phyloP scores from a whole-genome alignment of 1,140 invertebrate genomes.

The Orussus abietinus region DNA sequence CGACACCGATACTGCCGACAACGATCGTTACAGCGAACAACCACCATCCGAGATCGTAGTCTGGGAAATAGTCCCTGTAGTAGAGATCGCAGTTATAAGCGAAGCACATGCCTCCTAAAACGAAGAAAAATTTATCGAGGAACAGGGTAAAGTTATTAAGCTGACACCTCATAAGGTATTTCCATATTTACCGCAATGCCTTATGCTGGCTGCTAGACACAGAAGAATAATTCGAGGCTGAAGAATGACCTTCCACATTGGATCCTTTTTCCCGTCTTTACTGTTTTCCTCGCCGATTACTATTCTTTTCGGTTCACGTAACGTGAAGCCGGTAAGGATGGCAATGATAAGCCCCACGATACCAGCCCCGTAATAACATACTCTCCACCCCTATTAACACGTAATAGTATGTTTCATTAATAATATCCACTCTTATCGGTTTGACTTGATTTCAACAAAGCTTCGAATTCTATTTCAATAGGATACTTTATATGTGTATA shows the following conservation, averaged over 20 bases:
- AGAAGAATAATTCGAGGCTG: conserved; percentile 77
- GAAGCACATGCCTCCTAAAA: conserved; percentile 78
- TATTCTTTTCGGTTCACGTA: conserved; percentile 74
- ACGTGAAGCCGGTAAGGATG: conserved; percentile 68
- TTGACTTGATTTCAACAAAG: no score
- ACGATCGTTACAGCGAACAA: conserved; percentile 81
- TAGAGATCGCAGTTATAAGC: conserved; percentile 88
- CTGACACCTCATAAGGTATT: no score
- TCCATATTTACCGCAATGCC: conserved; percentile 73
- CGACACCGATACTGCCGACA: conserved; percentile 82
- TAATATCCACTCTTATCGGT: no score
- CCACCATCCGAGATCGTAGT: conserved; percentile 84
- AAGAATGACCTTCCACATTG: conserved; percentile 69
- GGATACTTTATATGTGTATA: no score
- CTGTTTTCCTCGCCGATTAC: conserved; percentile 62
- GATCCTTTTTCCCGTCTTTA: conserved; percentile 51
- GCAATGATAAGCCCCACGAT: conserved; percentile 75
- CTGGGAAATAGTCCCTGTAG: conserved; percentile 82
- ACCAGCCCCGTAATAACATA: conserved; percentile 80
- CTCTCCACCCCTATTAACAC: conserved; percentile 78
- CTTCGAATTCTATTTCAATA: no score
- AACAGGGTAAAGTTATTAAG: no score
- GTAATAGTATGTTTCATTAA: no score
- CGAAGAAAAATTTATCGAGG: not conserved
- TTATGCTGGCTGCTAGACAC: conserved; percentile 81